These are phyloP conservation scores for Cryptophagus acutangulus DNA, from an alignment of 2,888 invertebrate species.

Conservation along the genomic window DNA sequence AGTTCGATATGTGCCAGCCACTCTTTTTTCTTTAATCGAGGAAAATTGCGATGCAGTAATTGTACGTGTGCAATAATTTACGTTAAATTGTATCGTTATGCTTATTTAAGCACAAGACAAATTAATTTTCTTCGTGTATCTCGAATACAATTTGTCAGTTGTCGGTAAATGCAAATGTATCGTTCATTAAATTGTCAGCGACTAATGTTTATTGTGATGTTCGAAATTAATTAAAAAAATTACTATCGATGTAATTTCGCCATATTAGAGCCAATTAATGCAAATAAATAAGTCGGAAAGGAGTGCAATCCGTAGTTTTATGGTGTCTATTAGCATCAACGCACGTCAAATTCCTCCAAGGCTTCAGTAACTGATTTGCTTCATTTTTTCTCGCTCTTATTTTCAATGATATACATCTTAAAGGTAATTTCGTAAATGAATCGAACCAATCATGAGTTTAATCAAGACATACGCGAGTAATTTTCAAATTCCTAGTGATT, in stretches of 20 bases:
- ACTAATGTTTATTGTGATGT: too few species aligned
- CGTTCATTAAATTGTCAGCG: too few species aligned
- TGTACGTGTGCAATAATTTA: conserved; percentile 1
- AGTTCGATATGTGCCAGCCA: conserved; percentile 6
- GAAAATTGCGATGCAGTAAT: conserved; percentile 3
- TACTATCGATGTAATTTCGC: too few species aligned
- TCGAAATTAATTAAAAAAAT: too few species aligned
- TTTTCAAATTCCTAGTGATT: conserved; percentile 5
- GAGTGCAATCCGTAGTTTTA: too few species aligned
- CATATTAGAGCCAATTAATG: too few species aligned
- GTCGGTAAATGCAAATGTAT: background rate
- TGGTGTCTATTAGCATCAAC: too few species aligned
- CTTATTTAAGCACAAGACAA: background rate
- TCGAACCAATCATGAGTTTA: conserved; percentile 6
- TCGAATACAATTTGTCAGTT: background rate
- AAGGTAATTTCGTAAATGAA: conserved; percentile 7
- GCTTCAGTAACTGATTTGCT: too few species aligned
- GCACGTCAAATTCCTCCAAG: too few species aligned
- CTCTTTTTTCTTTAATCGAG: conserved; percentile 3
- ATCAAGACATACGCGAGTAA: conserved; percentile 10
- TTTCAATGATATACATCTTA: conserved; percentile 1
- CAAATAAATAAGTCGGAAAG: too few species aligned
- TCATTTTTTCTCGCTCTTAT: too few species aligned
- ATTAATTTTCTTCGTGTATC: background rate
- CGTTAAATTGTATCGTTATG: conserved; percentile 4